Conservation (phyloP, 2,113 vertebrate species). For the Archocentrus centrarchus region DNA sequence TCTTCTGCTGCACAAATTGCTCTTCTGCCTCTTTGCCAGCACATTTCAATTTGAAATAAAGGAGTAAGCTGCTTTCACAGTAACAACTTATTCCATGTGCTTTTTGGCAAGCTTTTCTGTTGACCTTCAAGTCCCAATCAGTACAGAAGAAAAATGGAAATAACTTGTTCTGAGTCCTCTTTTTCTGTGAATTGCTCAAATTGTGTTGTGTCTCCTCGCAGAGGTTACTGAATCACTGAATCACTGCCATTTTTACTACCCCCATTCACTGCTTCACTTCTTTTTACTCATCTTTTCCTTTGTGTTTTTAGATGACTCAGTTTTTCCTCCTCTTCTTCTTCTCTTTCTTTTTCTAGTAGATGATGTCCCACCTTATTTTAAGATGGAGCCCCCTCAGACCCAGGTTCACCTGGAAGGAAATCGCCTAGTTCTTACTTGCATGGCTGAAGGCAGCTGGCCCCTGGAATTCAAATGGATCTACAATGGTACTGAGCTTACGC, state of each 20-base stretch:
- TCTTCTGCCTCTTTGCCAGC: conserved; percentile 65
- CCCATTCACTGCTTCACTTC: neutral
- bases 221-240: conserved; percentile 42
- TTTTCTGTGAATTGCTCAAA: conserved; percentile 58
- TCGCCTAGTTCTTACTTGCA: conserved; percentile 96
- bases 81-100: conserved; percentile 60
- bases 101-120: conserved; percentile 68
- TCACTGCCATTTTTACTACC: conserved; percentile 29
- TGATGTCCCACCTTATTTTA: conserved; percentile 96
- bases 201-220: conserved; percentile 49
- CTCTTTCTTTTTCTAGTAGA: conserved; percentile 75
- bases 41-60: conserved; percentile 73
- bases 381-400: conserved; percentile 93
- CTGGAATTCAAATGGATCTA: conserved; percentile 98
- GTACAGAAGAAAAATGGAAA: conserved; percentile 71
- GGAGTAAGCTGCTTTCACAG: conserved; percentile 62
- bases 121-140: conserved; percentile 79
- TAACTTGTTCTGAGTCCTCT: conserved; percentile 54
- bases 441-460: conserved; percentile 99
- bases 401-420: conserved; percentile 98
- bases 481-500: conserved; percentile 91
- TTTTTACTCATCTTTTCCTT: neutral
- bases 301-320: neutral
- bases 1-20: conserved; percentile 68
- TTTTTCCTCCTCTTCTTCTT: neutral